Evolutionary conservation across 2,797 vertebrate genomes (phyloP), one percentile per base, ranked within the genome.

Genomic region (Sylvia borin): DNA sequence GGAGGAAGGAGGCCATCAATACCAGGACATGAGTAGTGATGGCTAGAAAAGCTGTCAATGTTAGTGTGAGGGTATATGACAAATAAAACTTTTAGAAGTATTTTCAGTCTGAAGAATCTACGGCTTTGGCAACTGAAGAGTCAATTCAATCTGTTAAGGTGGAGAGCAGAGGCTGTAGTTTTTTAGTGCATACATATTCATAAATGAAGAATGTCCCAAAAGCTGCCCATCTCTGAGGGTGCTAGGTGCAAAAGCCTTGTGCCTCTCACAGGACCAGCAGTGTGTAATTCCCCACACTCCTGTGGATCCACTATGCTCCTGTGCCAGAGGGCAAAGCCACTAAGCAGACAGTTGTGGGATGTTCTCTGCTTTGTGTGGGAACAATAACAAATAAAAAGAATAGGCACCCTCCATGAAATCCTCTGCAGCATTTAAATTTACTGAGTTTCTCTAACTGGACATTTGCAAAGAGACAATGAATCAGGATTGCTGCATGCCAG

Each of bases 391-490:
- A 50, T 18, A 27, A 58, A 77, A 92, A 58, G 68, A 83, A 86
- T 74, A 93, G 79, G 18, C 7, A 1, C 16, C 31, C 54, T 54
- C 68, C 51, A 20, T 50, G n/a, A 91, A 91, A 88, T 91, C 67
- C 43, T 89, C 40, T 25, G 42, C 62, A 48, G 42, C 7, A 0
- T 71, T 93, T 74, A 15, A 58, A 87, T 85, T 54, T 93, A 81
- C 60, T 55, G 88, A 80, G 26, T 90, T 86, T 90, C 74, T 87
- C 65, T 85, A 43, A 91, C 47, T 65, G 84, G 87, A 47, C 58
- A 15, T 83, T 71, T 58, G 40, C 65, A 93, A 80, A 90, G 84
- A 81, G 70, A 72, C 85, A 96, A 72, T 91, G 71, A 64, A 77
- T 43, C 74, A 65, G 57, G 34, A 68, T 77, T 95, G 54, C 34